Conservation (phyloP, 1,140 invertebrate species). For the Drosophila willistoni region DNA sequence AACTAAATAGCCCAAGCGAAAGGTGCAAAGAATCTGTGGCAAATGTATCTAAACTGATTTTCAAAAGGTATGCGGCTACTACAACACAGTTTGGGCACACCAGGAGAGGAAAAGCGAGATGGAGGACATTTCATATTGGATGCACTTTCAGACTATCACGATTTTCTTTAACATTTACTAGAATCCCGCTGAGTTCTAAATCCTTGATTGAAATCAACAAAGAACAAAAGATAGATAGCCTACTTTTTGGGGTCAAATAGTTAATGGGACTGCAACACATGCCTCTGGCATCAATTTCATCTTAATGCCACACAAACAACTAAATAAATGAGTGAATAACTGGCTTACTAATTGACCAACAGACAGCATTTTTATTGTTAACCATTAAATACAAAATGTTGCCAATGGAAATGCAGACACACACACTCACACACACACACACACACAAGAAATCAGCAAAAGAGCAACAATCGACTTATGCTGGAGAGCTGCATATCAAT, state of each 20-base stretch:
- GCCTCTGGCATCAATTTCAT: background rate
- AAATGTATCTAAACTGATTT: constrained; percentile 1
- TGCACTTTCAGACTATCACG: no score
- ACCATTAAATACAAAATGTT: background rate
- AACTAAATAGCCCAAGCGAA: constrained; percentile 7
- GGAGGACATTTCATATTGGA: no score
- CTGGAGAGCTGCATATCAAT: constrained; percentile 1
- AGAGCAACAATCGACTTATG: background rate
- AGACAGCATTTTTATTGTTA: constrained; percentile 18
- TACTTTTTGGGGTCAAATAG: background rate
- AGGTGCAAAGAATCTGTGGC: background rate
- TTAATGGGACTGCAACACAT: background rate
- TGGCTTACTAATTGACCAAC: constrained; percentile 19
- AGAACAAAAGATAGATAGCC: no score
- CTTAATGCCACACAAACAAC: background rate
- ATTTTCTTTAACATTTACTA: no score
- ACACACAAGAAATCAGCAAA: no score
- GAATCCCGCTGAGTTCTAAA: no score
- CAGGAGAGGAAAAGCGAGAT: no score
- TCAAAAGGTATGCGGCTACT: no score
- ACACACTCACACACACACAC: no score
- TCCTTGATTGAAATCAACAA: no score
- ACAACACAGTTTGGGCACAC: no score
- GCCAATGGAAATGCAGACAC: background rate
- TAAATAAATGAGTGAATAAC: constrained; percentile 14